phyloP scores from a whole-genome alignment of 1,140 invertebrate genomes.

The Drosophila pectinifera region DNA sequence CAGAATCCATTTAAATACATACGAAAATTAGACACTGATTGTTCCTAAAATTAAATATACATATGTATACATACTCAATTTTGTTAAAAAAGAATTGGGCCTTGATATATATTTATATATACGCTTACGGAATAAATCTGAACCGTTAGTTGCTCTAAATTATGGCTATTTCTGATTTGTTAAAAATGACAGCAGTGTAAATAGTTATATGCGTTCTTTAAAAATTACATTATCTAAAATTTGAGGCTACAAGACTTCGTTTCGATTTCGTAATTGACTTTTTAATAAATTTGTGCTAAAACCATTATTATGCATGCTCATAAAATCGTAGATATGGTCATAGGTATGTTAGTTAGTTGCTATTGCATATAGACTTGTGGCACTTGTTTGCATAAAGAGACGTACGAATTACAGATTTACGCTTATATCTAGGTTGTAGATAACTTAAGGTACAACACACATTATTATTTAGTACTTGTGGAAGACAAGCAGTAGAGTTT shows the following conservation, averaged over 20 bases:
- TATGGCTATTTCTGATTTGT: conserved; percentile 55
- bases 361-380: conserved; percentile 58
- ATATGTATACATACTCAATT: neutral
- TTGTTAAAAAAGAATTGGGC: conserved; percentile 25
- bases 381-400: conserved; percentile 76
- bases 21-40: conserved; percentile 47
- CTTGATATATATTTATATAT: conserved; percentile 18
- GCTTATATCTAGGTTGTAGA: conserved; percentile 11
- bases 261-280: conserved; percentile 59
- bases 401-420: conserved; percentile 25
- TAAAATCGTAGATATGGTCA: conserved; percentile 40
- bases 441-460: conserved; percentile 30
- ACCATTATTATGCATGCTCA: neutral
- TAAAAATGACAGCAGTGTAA: conserved; percentile 47
- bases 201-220: conserved; percentile 27
- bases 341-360: conserved; percentile 40
- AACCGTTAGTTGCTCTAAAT: conserved; percentile 30
- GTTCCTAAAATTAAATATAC: conserved; percentile 34
- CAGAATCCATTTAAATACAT: conserved; percentile 48
- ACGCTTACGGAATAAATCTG: conserved; percentile 31
- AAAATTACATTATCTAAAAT: conserved; percentile 53
- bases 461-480: conserved; percentile 52
- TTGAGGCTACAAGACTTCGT: conserved; percentile 35
- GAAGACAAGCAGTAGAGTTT: conserved; percentile 69
- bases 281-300: conserved; percentile 51